Conservation (phyloP, 1,140 invertebrate genomes). For the Mactra quadrangularis region DNA sequence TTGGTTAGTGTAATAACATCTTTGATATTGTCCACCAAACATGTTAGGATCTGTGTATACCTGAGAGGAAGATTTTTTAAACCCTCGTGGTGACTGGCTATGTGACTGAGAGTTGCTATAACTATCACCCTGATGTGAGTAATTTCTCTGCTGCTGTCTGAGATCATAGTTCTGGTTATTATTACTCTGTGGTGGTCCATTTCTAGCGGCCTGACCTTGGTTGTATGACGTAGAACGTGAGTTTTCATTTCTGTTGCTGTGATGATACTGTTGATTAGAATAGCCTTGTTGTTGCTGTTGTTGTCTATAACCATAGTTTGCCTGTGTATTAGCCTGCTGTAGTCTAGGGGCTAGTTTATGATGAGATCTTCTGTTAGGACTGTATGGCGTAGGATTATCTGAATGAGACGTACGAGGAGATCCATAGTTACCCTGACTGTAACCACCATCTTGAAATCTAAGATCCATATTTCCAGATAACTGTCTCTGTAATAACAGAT, state of each 20-base stretch:
- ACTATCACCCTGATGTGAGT: constrained; percentile 8
- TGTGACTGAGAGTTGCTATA: neutral
- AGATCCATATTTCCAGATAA: neutral
- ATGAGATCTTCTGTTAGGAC: neutral
- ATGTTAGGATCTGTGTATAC: constrained; percentile 10
- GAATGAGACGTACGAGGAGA: neutral
- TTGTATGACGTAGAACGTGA: neutral
- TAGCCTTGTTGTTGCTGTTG: neutral
- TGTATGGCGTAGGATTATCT: neutral
- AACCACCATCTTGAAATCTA: neutral
- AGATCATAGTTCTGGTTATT: constrained; percentile 37
- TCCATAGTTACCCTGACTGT: neutral
- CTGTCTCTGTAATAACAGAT: neutral
- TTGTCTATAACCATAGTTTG: neutral
- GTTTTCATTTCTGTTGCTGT: constrained; percentile 38
- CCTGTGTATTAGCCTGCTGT: no score
- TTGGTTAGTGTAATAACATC: constrained; percentile 1
- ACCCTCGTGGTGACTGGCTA: neutral
- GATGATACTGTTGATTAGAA: constrained; percentile 1
- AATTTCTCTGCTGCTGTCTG: neutral
- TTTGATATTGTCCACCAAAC: constrained; percentile 14
- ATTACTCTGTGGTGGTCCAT: neutral
- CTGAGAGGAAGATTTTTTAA: constrained; percentile 18
- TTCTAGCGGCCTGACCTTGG: neutral
- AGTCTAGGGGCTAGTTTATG: neutral